A percentile compares a stretch with the other conserved stretches of the same genome.
Evolutionary conservation across 2,113 vertebrate genomes (phyloP).

Genomic region (Panurus biarmicus): DNA sequence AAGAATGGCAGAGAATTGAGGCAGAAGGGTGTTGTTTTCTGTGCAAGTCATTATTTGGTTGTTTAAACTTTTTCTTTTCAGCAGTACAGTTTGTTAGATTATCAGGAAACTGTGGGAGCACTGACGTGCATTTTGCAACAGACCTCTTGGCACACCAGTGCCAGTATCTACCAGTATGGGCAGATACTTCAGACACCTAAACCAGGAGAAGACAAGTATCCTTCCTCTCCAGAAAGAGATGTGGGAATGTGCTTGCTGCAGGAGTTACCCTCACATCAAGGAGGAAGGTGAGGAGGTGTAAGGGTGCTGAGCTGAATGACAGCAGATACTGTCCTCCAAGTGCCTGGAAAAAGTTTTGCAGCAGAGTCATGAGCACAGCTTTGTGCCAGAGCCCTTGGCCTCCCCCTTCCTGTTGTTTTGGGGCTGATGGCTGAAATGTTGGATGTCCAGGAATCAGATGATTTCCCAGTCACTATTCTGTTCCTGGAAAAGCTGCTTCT

Average conservation of each 20-base stretch:
- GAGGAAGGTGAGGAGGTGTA: background rate
- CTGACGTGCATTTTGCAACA: background rate
- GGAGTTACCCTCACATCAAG: background rate
- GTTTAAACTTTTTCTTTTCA: background rate
- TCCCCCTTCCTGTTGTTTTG: background rate
- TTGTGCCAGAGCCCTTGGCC: background rate
- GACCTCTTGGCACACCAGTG: background rate
- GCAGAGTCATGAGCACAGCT: background rate
- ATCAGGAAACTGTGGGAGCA: background rate
- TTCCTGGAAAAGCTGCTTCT: background rate
- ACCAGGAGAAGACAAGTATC: background rate
- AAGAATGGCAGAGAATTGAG: background rate
- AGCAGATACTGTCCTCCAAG: background rate
- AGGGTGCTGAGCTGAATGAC: background rate
- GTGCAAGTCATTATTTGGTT: background rate
- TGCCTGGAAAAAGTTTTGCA: background rate
- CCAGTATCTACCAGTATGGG: background rate
- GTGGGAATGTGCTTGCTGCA: background rate
- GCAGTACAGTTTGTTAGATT: background rate
- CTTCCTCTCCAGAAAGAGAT: background rate
- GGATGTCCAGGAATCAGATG: background rate
- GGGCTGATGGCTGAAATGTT: background rate
- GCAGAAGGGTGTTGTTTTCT: background rate
- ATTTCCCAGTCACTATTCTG: background rate
- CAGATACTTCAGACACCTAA: background rate